Base-by-base conservation (phyloP, 2,888 invertebrate genomes). In the Minunthozetes semirufus region DNA sequence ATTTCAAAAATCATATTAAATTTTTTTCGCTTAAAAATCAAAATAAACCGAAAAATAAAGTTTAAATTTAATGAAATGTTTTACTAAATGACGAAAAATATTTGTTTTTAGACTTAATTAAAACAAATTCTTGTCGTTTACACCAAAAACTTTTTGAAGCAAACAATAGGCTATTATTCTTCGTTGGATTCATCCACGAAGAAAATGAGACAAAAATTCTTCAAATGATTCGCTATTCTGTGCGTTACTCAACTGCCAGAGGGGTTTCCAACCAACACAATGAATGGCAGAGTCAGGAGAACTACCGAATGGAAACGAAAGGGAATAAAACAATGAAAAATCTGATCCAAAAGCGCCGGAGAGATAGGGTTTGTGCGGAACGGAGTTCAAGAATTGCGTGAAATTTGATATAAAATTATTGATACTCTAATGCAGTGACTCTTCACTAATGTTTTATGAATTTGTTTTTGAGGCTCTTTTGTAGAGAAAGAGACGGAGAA, bases 201-300 rank as follows among this genome's bases (percentile, higher is more conserved):
- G 27, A 66, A 38, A 66, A 38, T 38, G 11, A 66, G 13, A 19
- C 38, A 38, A 33, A 61, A 66, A 66, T 66, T 66, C 63, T 66
- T 66, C 38, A 66, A 66, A 66, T 66, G 33, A 66, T 66, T 66
- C 38, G 33, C 63, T 38, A n/a, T 66, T 19, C 17, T 19, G n/a
- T 66, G n/a, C 19, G 8, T n/a, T 66, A 38, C 6, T 4, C n/a
- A 3, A 38, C 19, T 19, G 38, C 59, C 59, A 27, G 27, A 59
- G 27, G 59, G 59, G 17, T 59, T 59, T 27, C 27, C 8, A 27
- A 59, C 15, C 5, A 22, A 22, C 2, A 17, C n/a, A 27, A 27
- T 59, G 27, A 27, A 29, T 17, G 27, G 27, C 13, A 27, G 17
- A 22, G 22, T 22, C 22, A 56, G 56, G 56, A 56, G 22, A 56